Conservation (phyloP, 2,888 invertebrate species). For the Pseudococcus jackbeardsleyi region DNA sequence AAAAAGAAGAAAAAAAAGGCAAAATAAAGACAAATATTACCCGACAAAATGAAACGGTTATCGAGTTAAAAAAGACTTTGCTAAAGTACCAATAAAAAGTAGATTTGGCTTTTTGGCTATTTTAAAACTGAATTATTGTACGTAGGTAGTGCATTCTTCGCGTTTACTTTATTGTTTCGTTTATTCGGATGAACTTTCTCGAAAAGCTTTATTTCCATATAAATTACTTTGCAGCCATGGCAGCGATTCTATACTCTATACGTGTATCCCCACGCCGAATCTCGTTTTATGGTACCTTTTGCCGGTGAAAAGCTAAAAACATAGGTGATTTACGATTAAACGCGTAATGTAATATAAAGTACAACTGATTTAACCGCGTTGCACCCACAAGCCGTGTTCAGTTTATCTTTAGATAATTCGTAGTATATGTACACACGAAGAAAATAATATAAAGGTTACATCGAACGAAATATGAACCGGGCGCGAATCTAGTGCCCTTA, state of each 20-base stretch:
- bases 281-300: constrained; percentile 6
- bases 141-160: constrained; percentile 28
- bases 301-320: constrained; percentile 7
- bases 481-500: neutral
- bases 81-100: constrained; percentile 28
- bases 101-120: constrained; percentile 52
- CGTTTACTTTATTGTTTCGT: constrained; percentile 48
- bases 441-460: constrained; percentile 6
- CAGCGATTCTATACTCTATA: neutral
- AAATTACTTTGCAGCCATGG: constrained; percentile 24
- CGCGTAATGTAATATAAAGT: constrained; percentile 41
- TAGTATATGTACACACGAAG: neutral
- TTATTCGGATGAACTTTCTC: constrained; percentile 50
- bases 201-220: constrained; percentile 48
- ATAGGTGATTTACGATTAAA: constrained; percentile 37
- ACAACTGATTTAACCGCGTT: constrained; percentile 28
- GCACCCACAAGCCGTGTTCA: neutral
- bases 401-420: constrained; percentile 20
- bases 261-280: neutral
- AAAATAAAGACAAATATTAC: constrained; percentile 47
- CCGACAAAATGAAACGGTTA: constrained; percentile 49
- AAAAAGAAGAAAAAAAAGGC: neutral
- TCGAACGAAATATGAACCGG: neutral
- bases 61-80: constrained; percentile 30
- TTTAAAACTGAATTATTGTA: constrained; percentile 44